phyloP scores from a whole-genome alignment of 1,140 invertebrate species.

The Conus ventricosus region DNA sequence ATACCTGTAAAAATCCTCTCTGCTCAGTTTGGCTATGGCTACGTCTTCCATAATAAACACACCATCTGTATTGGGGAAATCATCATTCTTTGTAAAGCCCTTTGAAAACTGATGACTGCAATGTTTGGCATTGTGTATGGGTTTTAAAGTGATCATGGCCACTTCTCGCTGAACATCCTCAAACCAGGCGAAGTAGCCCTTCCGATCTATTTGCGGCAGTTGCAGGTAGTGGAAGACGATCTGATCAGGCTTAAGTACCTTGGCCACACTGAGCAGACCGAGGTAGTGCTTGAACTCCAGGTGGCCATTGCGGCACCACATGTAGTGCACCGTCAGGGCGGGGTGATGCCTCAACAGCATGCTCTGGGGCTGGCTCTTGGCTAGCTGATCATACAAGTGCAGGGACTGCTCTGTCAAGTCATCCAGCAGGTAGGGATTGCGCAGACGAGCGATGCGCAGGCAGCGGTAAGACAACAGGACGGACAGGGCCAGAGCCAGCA shows the following conservation, averaged over 20 bases:
- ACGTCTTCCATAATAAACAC: constrained; percentile 42
- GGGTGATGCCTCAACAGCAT: constrained; percentile 15
- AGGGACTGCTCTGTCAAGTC: constrained; percentile 21
- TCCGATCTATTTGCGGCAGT: constrained; percentile 25
- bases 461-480: constrained; percentile 39
- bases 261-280: constrained; percentile 31
- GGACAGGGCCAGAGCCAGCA: constrained; percentile 38
- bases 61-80: constrained; percentile 25
- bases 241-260: constrained; percentile 32
- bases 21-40: constrained; percentile 26
- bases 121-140: background rate
- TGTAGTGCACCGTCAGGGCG: constrained; percentile 35
- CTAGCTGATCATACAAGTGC: constrained; percentile 15
- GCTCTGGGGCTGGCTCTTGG: background rate
- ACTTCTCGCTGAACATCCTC: constrained; percentile 37
- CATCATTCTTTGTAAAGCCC: background rate
- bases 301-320: constrained; percentile 39
- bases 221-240: constrained; percentile 41
- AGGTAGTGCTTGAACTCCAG: constrained; percentile 44
- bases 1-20: constrained; percentile 6
- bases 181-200: constrained; percentile 45
- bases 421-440: constrained; percentile 36
- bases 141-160: constrained; percentile 31
- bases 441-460: constrained; percentile 21
- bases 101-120: constrained; percentile 29